These are phyloP conservation scores for Tamias sibiricus DNA, from an alignment of 2,113 vertebrate genomes.

Conservation along the genomic window DNA sequence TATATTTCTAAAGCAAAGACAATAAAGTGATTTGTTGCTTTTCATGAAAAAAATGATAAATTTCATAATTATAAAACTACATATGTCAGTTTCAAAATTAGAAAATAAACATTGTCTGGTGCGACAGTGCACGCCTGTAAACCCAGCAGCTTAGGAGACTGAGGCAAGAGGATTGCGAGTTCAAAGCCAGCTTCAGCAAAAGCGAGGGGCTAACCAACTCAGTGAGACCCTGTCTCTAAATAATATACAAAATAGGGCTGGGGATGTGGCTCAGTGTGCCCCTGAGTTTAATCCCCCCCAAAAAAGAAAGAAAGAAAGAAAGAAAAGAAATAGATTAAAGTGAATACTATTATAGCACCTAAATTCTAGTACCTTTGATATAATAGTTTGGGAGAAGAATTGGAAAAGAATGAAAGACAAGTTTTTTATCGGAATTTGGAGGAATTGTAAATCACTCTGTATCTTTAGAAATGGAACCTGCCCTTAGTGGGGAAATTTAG, in stretches of 20 bases:
- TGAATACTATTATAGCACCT: neutral
- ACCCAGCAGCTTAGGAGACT: no score
- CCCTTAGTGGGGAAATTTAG: neutral
- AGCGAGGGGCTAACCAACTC: no score
- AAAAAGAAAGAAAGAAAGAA: no score
- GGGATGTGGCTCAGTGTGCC: no score
- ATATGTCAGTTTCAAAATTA: neutral
- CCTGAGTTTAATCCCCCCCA: no score
- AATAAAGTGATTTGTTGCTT: neutral
- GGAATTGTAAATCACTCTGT: neutral
- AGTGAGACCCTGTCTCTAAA: no score
- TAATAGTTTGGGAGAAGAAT: neutral
- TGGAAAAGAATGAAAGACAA: neutral
- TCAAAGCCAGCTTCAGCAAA: no score
- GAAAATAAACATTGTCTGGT: neutral
- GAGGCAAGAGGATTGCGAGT: no score
- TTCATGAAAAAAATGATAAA: slow-evolving; percentile 30
- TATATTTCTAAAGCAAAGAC: neutral
- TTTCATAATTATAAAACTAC: neutral
- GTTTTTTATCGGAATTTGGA: neutral
- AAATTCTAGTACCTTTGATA: neutral
- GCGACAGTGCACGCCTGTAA: no score
- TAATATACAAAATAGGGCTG: no score
- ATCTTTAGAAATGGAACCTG: slow-evolving; percentile 26
- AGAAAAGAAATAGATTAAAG: slow-evolving; percentile 28